phyloP scores from a whole-genome alignment of 1,140 invertebrate species.

The Ceratitis capitata region DNA sequence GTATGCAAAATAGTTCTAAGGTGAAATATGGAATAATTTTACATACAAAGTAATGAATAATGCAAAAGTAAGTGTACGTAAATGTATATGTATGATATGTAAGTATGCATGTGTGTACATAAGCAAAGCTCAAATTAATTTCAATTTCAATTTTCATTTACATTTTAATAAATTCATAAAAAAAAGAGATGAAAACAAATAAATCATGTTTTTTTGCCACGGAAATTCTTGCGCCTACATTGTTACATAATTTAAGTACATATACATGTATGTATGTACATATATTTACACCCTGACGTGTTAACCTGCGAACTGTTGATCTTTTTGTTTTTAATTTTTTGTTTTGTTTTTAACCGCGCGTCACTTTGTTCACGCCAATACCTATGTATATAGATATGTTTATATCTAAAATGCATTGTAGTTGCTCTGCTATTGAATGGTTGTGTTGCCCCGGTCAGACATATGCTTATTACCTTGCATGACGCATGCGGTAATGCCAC shows the following conservation, averaged over 20 bases:
- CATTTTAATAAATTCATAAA: background rate
- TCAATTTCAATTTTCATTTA: background rate
- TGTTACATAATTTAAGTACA: background rate
- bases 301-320: conserved; percentile 24
- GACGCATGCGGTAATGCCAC: background rate
- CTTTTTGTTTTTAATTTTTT: too few relatives aligned
- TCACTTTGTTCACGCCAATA: background rate
- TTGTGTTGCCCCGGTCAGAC: background rate
- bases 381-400: background rate
- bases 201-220: background rate
- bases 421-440: background rate
- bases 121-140: background rate
- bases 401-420: background rate
- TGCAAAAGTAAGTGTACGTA: background rate
- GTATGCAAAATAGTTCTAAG: background rate
- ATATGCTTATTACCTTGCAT: background rate
- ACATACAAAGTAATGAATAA: background rate
- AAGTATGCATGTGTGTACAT: background rate
- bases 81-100: background rate
- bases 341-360: too few relatives aligned
- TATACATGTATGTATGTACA: background rate
- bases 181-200: background rate
- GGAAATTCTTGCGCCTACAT: background rate
- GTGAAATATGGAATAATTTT: background rate
- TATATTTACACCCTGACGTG: background rate